Evolutionary conservation across 2,113 vertebrate species (phyloP), one percentile per base, ranked within the genome.

Genomic region (Corvus cornix): DNA sequence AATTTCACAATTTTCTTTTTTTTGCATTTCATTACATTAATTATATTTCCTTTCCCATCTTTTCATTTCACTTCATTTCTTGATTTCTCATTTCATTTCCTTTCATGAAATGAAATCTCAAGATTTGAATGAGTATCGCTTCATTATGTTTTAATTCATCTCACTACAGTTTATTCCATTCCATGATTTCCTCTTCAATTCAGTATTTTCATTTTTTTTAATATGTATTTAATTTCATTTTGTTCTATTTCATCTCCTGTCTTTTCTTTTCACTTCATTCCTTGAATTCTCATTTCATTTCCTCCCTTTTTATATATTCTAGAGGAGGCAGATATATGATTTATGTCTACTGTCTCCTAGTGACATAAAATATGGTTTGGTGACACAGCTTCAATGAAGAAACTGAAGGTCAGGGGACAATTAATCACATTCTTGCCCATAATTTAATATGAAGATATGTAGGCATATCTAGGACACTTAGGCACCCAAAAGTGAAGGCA

Each of bases 311-410:
- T 77, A 92, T 53, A n/a, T 80, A 83, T 90, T 88, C 72, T 51
- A 51, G 46, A 88, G 33, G 55, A 80, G 55, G 46, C 79, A 96
- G 90, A 63, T 86, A 88, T 2, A 92, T 90, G 79, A 94, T 96
- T 88, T 93, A 85, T 1, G 2, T 62, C 63, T 93, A 33, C 83
- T 84, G 37, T 86, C 72, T 83, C 43, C 51, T 63, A 63, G 59
- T 84, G 88, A 95, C 86, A 92, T 74, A 86, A 96, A 84, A 88
- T 88, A 86, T 2, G 7, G 49, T 90, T 90, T 93, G 64, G 83
- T 94, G 90, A 92, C 68, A 88, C 23, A 74, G 37, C 59, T 60
- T 90, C 73, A 80, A 7, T 84, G 88, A 89, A 74, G 76, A 90
- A 77, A 39, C 51, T 39, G 75, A 93, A 92, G 79, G 76, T 86